A percentile compares a stretch with the other conserved stretches of the same genome.
Evolutionary conservation across 2,113 vertebrate species (phyloP).

Genomic region (Megaceryle torquata): DNA sequence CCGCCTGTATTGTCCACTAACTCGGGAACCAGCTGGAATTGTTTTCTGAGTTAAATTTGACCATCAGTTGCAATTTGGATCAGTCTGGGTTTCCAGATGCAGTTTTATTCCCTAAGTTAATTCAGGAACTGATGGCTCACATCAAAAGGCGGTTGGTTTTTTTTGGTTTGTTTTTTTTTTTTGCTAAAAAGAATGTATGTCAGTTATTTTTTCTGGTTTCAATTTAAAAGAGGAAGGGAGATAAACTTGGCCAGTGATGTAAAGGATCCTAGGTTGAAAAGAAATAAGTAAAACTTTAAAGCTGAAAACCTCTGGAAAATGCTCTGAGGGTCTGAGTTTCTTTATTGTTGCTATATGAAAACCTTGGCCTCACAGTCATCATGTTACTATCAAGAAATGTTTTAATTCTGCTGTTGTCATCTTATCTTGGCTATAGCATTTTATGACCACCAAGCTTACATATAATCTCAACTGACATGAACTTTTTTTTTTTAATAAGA

Average conservation of each 20-base stretch:
- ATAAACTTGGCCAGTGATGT: neutral
- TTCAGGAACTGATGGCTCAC: neutral
- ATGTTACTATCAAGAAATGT: neutral
- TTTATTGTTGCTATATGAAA: neutral
- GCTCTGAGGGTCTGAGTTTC: neutral
- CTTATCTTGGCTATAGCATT: neutral
- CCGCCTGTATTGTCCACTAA: neutral
- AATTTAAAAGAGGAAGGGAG: neutral
- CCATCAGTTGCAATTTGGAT: neutral
- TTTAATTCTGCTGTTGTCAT: neutral
- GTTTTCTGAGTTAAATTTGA: neutral
- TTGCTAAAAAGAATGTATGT: neutral
- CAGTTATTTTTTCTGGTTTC: neutral
- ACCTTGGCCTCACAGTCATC: neutral
- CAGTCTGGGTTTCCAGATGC: neutral
- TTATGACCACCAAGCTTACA: neutral
- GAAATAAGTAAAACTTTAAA: neutral
- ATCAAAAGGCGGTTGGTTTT: neutral
- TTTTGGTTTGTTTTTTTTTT: neutral
- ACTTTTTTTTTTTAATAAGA: neutral
- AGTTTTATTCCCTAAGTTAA: neutral
- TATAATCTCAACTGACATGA: neutral
- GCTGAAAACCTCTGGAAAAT: neutral
- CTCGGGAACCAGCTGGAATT: neutral
- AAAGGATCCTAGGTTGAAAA: neutral